Evolutionary conservation across 2,797 vertebrate genomes (phyloP).

Genomic region (Selene dorsalis): DNA sequence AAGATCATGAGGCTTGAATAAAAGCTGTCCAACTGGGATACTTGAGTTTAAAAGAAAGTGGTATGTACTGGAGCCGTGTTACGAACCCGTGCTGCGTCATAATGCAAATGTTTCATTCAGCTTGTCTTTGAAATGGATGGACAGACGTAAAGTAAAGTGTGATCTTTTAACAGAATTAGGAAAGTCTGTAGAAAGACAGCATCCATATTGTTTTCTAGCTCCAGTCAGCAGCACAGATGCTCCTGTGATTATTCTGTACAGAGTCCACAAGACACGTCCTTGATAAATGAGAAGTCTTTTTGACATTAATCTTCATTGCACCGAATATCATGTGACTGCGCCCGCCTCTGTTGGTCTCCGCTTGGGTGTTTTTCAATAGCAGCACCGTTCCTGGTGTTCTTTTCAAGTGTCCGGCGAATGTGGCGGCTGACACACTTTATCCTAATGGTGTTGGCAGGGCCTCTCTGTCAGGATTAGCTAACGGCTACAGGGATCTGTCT

Average conservation of each 20-base stretch:
- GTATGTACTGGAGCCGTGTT: conserved; percentile 2
- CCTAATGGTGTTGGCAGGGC: conserved; percentile 76
- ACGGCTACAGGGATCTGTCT: conserved; percentile 66
- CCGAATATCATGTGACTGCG: not conserved
- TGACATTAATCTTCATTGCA: not conserved
- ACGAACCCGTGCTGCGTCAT: conserved; percentile 20
- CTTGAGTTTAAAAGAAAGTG: not conserved
- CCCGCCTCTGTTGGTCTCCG: not conserved
- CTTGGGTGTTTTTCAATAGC: conserved; percentile 23
- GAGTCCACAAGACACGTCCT: not conserved
- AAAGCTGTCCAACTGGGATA: conserved; percentile 6
- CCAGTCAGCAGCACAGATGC: not conserved
- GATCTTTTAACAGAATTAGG: conserved; percentile 5
- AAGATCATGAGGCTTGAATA: conserved; percentile 5
- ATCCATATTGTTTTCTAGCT: conserved; percentile 6
- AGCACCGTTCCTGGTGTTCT: conserved; percentile 41
- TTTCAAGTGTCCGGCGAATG: conserved; percentile 44
- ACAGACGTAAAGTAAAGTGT: not conserved
- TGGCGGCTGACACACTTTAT: conserved; percentile 60
- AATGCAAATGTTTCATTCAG: conserved; percentile 30
- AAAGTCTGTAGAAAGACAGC: not conserved
- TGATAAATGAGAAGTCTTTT: not conserved
- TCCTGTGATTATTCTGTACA: not conserved
- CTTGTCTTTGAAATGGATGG: conserved; percentile 3
- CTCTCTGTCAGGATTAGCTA: conserved; percentile 76